Evolutionary conservation across 2,113 vertebrate species (phyloP), one percentile per base, ranked within the genome.

Genomic region (Beaufortia kweichowensis): DNA sequence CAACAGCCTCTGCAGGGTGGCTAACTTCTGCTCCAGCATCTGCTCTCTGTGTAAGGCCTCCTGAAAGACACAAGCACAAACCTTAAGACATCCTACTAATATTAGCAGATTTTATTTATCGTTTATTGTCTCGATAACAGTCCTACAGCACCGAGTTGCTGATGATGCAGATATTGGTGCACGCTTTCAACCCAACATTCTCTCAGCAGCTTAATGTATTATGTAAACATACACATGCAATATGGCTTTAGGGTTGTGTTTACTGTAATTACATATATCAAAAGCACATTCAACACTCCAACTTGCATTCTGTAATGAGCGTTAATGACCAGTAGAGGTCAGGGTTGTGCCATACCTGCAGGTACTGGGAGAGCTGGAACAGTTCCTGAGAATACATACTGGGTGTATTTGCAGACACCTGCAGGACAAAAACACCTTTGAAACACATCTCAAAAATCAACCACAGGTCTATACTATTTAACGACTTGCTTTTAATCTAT

Each of bases 361-460:
- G 92, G 94, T 98, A 98, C 93, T 99, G 97, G 89, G 97, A 99
- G 84, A 99, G 96, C 92, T 98, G 97, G 93, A 98, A 99, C 89
- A 99, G 93, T 97, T 99, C 97, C 96, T 99, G 97, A 98, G 97
- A 99, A 90, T 98, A 99, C 95, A 98, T 98, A 92, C 94, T 99
- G 94, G 97, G 96, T 91, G 95, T 95, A 91, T 97, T 98, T 94
- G 97, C 96, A 87, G 96, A 94, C 90, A 98, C 96, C 96, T 98
- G 84, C 29, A 82, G 63, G 9, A 65, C 66, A 2, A 31, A 82
- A 59, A 67, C 26, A 19, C 7, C 10, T 19, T 63, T 21, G 69
- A 70, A 43, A 56, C 15, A 48, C 11, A 64, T 41, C 3, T 17
- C 24, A 29, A 26, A 53, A 48, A 14, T 67, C 46, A 50, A 41